Evolutionary conservation across 1,140 invertebrate species (phyloP).

Genomic region (Brachionus sp.): DNA sequence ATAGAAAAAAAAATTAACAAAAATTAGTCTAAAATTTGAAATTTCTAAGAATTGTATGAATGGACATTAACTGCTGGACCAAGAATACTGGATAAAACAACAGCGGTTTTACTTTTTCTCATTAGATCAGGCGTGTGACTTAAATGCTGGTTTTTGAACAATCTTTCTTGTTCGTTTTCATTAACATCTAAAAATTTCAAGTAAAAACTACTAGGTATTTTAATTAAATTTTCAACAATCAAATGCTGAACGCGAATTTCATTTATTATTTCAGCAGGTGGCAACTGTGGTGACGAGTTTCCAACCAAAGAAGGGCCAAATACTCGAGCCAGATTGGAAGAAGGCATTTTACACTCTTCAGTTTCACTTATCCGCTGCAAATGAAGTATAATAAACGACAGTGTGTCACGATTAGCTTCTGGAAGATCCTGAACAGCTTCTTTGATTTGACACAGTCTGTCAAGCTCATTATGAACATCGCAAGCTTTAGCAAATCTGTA

Average conservation of each 20-base stretch:
- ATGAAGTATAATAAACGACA: conserved; percentile 45
- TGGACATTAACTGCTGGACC: conserved; percentile 43
- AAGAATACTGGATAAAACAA: conserved; percentile 38
- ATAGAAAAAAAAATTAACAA: background rate
- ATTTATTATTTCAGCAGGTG: conserved; percentile 40
- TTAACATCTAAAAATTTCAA: conserved; percentile 15
- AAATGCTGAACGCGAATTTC: conserved; percentile 30
- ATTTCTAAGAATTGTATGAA: background rate
- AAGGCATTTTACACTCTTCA: conserved; percentile 37
- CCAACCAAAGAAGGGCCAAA: conserved; percentile 44
- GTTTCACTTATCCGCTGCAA: conserved; percentile 26
- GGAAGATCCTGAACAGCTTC: conserved; percentile 37
- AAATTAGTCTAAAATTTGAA: background rate
- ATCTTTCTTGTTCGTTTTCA: conserved; percentile 24
- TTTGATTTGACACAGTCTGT: background rate
- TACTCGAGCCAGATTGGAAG: conserved; percentile 1
- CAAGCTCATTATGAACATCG: background rate
- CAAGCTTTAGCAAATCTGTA: conserved; percentile 14
- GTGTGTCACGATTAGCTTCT: conserved; percentile 37
- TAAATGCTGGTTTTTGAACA: conserved; percentile 13
- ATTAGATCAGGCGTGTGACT: conserved; percentile 21
- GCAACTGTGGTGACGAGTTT: conserved; percentile 30
- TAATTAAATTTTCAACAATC: conserved; percentile 45
- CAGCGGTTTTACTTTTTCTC: conserved; percentile 42
- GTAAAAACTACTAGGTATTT: conserved; percentile 29